Percentiles rank a stretch among this genome's conserved stretches.
These are phyloP conservation scores for Acleris cristana DNA, from an alignment of 2,888 invertebrate genomes.

Conservation along the genomic window DNA sequence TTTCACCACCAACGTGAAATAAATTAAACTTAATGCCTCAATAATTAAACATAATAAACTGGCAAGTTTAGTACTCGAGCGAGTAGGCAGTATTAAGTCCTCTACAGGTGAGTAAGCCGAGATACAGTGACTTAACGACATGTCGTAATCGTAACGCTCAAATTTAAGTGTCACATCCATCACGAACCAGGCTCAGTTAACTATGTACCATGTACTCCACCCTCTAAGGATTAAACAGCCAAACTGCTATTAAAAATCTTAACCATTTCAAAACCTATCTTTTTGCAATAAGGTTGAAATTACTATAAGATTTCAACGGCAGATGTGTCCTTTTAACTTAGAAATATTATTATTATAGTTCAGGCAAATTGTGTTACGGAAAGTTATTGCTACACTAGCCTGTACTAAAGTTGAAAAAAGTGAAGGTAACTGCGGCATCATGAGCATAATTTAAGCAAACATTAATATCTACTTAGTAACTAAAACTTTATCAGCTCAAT, in stretches of 20 bases:
- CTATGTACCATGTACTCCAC: constrained; percentile 14
- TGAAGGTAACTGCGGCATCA: not conserved
- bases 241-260: too few species aligned
- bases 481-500: too few species aligned
- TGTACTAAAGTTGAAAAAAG: constrained; percentile 1
- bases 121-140: constrained; percentile 41
- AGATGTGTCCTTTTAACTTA: too few species aligned
- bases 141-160: constrained; percentile 44
- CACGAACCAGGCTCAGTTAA: constrained; percentile 34
- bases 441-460: not conserved
- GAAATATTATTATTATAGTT: not conserved
- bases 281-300: too few species aligned
- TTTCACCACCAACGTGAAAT: constrained; percentile 6
- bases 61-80: constrained; percentile 26
- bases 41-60: constrained; percentile 36
- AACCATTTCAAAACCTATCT: too few species aligned
- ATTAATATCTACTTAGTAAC: not conserved
- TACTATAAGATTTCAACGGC: too few species aligned
- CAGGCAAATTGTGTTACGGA: constrained; percentile 9
- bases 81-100: constrained; percentile 22
- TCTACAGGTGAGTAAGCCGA: constrained; percentile 35
- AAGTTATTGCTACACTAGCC: constrained; percentile 15
- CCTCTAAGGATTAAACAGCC: too few species aligned
- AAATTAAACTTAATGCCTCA: constrained; percentile 19
- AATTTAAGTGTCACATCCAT: constrained; percentile 45